A percentile compares a stretch with the other conserved stretches of the same genome.
Evolutionary conservation across 2,888 invertebrate species (phyloP).

Genomic region (Harmothoe impar): DNA sequence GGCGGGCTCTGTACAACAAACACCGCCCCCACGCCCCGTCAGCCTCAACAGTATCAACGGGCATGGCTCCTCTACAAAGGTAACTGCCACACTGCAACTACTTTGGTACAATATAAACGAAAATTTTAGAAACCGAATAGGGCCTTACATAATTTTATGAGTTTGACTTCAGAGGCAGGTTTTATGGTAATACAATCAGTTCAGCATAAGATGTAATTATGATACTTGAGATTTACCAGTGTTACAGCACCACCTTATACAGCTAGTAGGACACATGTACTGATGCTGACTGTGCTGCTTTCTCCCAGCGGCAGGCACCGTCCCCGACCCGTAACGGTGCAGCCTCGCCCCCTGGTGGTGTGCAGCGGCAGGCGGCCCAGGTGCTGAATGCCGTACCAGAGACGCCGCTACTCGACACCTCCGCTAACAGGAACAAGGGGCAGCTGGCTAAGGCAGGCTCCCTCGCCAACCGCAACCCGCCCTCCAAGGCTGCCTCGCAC

Average conservation of each 20-base stretch:
- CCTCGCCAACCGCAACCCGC: conserved; percentile 87
- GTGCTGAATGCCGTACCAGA: conserved; percentile 87
- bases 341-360: background rate
- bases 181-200: too few species aligned
- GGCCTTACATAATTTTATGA: too few species aligned
- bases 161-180: too few species aligned
- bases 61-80: background rate
- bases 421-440: conserved; percentile 92
- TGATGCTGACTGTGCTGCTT: too few species aligned
- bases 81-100: too few species aligned
- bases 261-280: too few species aligned
- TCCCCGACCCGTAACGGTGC: conserved; percentile 15
- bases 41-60: conserved; percentile 28
- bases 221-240: too few species aligned
- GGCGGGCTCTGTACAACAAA: background rate
- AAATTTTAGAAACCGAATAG: too few species aligned
- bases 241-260: too few species aligned
- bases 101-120: too few species aligned
- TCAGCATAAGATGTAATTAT: too few species aligned
- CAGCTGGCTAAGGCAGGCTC: conserved; percentile 91
- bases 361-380: background rate
- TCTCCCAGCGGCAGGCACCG: background rate
- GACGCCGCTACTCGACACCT: conserved; percentile 93
- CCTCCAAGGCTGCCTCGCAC: conserved; percentile 77
- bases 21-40: conserved; percentile 6